These are phyloP conservation scores for Ceratina calcarata DNA, from an alignment of 1,140 invertebrate genomes.

Conservation along the genomic window DNA sequence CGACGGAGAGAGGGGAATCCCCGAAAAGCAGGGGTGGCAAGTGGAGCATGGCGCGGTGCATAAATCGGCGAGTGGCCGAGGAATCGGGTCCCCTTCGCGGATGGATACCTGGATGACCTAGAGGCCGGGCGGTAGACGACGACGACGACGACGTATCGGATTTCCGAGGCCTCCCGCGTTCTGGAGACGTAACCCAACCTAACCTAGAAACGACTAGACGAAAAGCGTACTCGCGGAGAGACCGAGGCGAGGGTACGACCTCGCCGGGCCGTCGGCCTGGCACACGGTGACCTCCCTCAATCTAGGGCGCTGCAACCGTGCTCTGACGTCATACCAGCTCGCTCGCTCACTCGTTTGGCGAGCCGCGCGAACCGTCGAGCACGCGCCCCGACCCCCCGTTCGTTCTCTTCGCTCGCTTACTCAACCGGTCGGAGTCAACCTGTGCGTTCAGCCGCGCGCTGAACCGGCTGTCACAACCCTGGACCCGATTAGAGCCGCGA, in stretches of 20 bases:
- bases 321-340: slow-evolving; percentile 77
- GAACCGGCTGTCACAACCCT: not conserved
- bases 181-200: slow-evolving; percentile 68
- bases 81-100: not conserved
- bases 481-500: slow-evolving; percentile 18
- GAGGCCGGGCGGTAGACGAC: slow-evolving; percentile 47
- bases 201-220: slow-evolving; percentile 76
- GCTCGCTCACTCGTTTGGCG: not conserved
- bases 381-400: no score
- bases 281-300: slow-evolving; percentile 80
- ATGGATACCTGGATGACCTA: slow-evolving; percentile 57
- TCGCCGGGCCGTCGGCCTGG: slow-evolving; percentile 80
- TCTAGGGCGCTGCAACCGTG: slow-evolving; percentile 81
- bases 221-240: slow-evolving; percentile 69
- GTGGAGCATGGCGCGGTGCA: slow-evolving; percentile 5
- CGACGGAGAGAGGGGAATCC: not conserved
- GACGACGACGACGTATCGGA: slow-evolving; percentile 62
- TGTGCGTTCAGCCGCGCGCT: not conserved
- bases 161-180: slow-evolving; percentile 67
- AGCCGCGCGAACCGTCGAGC: no score
- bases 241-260: slow-evolving; percentile 76
- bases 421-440: no score
- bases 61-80: slow-evolving; percentile 34
- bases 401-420: no score
- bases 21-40: slow-evolving; percentile 35